Evolutionary conservation across 2,797 vertebrate species (phyloP), one percentile per base, ranked within the genome.

Genomic region (Columba guinea): DNA sequence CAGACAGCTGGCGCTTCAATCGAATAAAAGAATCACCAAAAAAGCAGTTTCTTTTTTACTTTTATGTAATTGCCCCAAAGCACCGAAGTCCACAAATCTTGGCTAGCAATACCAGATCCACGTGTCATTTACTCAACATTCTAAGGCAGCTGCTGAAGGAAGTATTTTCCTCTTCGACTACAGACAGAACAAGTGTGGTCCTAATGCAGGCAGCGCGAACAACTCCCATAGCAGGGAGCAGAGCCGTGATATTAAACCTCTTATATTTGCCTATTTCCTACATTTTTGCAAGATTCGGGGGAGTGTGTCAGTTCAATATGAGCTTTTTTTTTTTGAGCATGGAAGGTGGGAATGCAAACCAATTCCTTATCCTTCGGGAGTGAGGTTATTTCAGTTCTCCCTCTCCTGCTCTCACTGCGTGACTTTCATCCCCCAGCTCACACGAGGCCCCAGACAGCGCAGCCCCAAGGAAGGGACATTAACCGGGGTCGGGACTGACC

Each of bases 81-180:
- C 48, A 63, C 32, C n/a, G 22, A 80, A 87, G 70, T 87, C 85
- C 37, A 46, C 88, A 93, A 84, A 75, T 62, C 75, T 67, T 49
- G 6, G 41, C 23, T 30, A 53, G 78, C 26, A 49, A 39, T 18
- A 84, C 58, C 44, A 88, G 62, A 74, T 34, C 34, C 68, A 30
- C 1, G 3, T 39, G 24, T 62, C 87, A 90, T 85, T 92, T 85
- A 70, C 63, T 75, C 49, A 82, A 82, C 39, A 39, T 58, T 53
- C 19, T 2, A 41, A 77, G 56, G 35, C 51, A 81, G 65, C 65
- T 87, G 70, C 75, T 87, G 75, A 37, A 79, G 65, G 28, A 70
- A 75, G 70, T 26, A 8, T 65, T 92, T 84, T 68, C 49, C 53
- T 83, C 64, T 65, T 44, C 48, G 48, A 23, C 24, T 68, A 17